Evolutionary conservation across 2,797 vertebrate genomes (phyloP), one percentile per base, ranked within the genome.

Genomic region (Denticeps clupeoides): DNA sequence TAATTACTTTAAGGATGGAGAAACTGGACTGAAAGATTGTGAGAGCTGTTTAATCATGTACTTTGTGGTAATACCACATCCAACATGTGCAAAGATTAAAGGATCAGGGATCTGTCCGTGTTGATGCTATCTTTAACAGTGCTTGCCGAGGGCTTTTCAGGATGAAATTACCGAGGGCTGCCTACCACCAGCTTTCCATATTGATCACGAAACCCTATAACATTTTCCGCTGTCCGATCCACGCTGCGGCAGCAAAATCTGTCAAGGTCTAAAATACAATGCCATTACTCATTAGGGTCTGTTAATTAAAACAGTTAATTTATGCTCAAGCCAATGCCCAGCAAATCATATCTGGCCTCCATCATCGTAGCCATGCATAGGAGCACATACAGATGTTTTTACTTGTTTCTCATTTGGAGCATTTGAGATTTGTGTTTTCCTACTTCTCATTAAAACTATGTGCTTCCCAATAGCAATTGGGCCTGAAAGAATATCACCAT

Each of bases 281-380:
- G 18, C 37, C 46, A 10, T 48, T 48, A 19, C 40, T 42, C 21
- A 26, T 33, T 29, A 32, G 24, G 42, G 25, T 51, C 16, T 26
- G 28, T 33, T 56, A 56, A 61, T 56, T 61, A 61, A 61, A 41
- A n/a, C n/a, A n/a, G n/a, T n/a, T n/a, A n/a, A n/a, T n/a, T n/a
- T n/a, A n/a, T n/a, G n/a, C n/a, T n/a, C n/a, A n/a, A n/a, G n/a
- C n/a, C n/a, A n/a, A n/a, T n/a, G n/a, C n/a, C n/a, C n/a, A n/a
- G n/a, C n/a, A n/a, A n/a, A n/a, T n/a, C n/a, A n/a, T n/a, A n/a
- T n/a, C n/a, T n/a, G n/a, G n/a, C n/a, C n/a, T n/a, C n/a, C n/a
- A n/a, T n/a, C n/a, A n/a, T n/a, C n/a, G n/a, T n/a, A n/a, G n/a
- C n/a, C n/a, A n/a, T n/a, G n/a, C n/a, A n/a, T n/a, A n/a, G n/a